These are phyloP conservation scores for Climacteris rufus DNA, from an alignment of 2,113 vertebrate species.

Conservation along the genomic window DNA sequence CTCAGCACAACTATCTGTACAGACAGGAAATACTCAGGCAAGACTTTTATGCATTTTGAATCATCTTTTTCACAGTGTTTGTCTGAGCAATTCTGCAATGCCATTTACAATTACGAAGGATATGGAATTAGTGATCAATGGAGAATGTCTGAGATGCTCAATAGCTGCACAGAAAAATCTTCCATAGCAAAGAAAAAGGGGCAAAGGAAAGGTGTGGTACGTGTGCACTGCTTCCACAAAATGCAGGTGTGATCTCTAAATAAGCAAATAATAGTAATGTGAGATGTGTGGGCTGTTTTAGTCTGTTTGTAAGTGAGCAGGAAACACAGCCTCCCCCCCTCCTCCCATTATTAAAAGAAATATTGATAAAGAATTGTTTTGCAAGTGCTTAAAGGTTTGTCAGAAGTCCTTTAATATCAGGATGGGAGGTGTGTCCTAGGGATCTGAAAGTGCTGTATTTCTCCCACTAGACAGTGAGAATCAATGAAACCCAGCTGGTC, in stretches of 20 bases:
- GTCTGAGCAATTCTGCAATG: neutral
- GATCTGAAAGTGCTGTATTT: neutral
- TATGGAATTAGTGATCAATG: neutral
- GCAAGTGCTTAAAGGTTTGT: neutral
- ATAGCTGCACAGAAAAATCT: neutral
- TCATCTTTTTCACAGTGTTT: neutral
- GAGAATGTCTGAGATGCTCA: neutral
- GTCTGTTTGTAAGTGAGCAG: neutral
- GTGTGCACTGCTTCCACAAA: rapidly evolving
- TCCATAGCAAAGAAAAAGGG: neutral
- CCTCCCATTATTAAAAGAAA: neutral
- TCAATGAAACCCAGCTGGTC: neutral
- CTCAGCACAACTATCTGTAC: neutral
- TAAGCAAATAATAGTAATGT: neutral
- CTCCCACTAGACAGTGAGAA: neutral
- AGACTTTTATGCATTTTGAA: neutral
- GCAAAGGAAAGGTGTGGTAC: neutral
- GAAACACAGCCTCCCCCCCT: neutral
- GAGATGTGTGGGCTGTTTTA: neutral
- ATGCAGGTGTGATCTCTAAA: neutral
- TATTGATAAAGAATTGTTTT: neutral
- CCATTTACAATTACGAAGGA: neutral
- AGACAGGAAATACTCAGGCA: neutral
- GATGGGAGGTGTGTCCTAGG: neutral
- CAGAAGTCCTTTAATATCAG: neutral